phyloP scores from a whole-genome alignment of 2,888 invertebrate genomes.

The Pegoplata infirma region DNA sequence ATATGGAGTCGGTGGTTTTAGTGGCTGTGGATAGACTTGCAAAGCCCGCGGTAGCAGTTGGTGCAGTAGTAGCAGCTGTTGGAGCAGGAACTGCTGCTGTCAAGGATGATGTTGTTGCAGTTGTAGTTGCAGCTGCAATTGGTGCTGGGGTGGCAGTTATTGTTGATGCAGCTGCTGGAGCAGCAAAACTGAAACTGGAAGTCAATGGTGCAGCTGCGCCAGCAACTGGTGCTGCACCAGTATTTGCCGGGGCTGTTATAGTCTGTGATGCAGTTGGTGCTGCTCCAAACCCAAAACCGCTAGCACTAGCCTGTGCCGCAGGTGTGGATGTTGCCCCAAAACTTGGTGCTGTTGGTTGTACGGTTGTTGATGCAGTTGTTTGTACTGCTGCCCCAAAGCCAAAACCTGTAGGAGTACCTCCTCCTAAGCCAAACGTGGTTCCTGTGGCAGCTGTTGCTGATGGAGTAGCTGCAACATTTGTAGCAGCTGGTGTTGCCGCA shows the following conservation, averaged over 20 bases:
- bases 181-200: conserved; percentile 38
- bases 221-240: conserved; percentile 82
- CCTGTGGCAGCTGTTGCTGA: conserved; percentile 42
- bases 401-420: conserved; percentile 35
- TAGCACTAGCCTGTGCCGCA: conserved; percentile 9
- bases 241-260: conserved; percentile 89
- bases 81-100: conserved; percentile 78
- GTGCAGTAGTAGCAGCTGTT: conserved; percentile 6
- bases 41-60: conserved; percentile 65
- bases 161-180: conserved; percentile 21
- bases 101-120: conserved; percentile 92
- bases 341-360: conserved; percentile 26
- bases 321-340: conserved; percentile 42
- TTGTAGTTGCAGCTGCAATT: conserved; percentile 72
- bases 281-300: conserved; percentile 53
- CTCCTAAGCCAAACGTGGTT: conserved; percentile 2
- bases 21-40: conserved; percentile 83
- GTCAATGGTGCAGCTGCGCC: conserved; percentile 27
- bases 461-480: conserved; percentile 34
- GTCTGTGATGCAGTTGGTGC: conserved; percentile 73
- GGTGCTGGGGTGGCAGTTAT: conserved; percentile 56
- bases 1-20: conserved; percentile 79
- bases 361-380: conserved; percentile 6
- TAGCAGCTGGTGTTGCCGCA: conserved; percentile 53
- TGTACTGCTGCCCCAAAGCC: conserved; percentile 43